These are phyloP conservation scores for Apis dorsata DNA, from an alignment of 1,140 invertebrate genomes.

Conservation along the genomic window DNA sequence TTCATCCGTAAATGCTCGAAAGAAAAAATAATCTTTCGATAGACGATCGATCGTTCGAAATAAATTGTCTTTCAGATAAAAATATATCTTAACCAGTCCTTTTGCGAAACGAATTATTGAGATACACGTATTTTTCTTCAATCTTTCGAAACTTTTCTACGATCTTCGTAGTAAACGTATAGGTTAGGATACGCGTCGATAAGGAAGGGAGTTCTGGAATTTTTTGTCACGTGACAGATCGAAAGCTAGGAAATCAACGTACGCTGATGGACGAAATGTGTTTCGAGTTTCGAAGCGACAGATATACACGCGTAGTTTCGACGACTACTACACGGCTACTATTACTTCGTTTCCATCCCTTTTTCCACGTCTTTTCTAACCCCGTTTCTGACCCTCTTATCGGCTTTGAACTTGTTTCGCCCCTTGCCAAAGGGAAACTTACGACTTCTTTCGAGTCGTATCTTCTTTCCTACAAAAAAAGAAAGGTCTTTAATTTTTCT, in stretches of 20 bases:
- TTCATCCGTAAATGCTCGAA: background rate
- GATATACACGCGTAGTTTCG: background rate
- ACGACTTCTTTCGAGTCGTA: background rate
- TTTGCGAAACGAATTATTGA: too few species aligned
- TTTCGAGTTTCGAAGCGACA: background rate
- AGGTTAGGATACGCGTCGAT: background rate
- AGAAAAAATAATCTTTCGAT: background rate
- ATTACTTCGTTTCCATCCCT: too few species aligned
- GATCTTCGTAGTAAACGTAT: too few species aligned
- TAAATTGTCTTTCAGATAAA: too few species aligned
- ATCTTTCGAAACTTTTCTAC: too few species aligned
- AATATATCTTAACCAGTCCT: too few species aligned
- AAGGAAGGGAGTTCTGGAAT: background rate
- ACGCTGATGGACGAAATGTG: constrained; percentile 30
- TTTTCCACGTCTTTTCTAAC: background rate
- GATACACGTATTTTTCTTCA: too few species aligned
- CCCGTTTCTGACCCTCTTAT: constrained; percentile 33
- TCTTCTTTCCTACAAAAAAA: background rate
- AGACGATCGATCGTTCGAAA: background rate
- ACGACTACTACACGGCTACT: background rate
- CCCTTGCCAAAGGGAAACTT: background rate
- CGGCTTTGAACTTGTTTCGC: constrained; percentile 25
- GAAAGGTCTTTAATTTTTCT: constrained; percentile 11
- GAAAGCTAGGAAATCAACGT: constrained; percentile 13
- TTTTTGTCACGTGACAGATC: background rate